Percentiles rank a stretch among this genome's conserved stretches.
These are phyloP conservation scores for Octodon degus DNA, from an alignment of 2,113 vertebrate species.

Conservation along the genomic window DNA sequence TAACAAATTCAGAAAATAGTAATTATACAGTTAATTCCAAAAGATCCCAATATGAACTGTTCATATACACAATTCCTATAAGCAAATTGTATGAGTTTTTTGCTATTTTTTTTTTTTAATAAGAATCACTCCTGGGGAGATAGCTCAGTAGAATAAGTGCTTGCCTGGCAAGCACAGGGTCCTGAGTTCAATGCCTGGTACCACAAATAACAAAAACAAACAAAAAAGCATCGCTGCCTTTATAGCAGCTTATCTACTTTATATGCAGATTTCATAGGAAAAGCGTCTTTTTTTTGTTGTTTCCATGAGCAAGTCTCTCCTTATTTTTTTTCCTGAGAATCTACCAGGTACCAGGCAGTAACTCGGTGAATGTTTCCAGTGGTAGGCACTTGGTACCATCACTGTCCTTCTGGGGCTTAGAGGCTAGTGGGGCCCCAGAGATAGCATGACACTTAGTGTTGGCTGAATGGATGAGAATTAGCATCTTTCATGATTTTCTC, in stretches of 20 bases:
- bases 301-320: slow-evolving; percentile 6
- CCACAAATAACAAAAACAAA: too few species aligned
- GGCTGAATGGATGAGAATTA: background rate
- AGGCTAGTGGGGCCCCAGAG: background rate
- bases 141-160: too few species aligned
- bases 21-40: slow-evolving; percentile 3
- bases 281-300: background rate
- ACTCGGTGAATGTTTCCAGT: background rate
- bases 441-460: background rate
- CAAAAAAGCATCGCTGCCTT: background rate
- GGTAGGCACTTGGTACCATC: background rate
- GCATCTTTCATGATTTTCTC: slow-evolving; percentile 39
- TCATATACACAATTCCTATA: background rate
- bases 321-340: background rate
- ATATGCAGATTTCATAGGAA: background rate
- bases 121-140: background rate
- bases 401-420: background rate
- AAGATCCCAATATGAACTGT: background rate
- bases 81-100: background rate
- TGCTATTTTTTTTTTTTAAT: background rate
- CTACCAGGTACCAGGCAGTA: background rate
- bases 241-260: background rate
- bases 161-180: too few species aligned
- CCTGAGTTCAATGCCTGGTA: too few species aligned
- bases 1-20: slow-evolving; percentile 28